A percentile compares a stretch with the other conserved stretches of the same genome.
phyloP scores from a whole-genome alignment of 1,140 invertebrate genomes.

The Aphidius gifuensis region DNA sequence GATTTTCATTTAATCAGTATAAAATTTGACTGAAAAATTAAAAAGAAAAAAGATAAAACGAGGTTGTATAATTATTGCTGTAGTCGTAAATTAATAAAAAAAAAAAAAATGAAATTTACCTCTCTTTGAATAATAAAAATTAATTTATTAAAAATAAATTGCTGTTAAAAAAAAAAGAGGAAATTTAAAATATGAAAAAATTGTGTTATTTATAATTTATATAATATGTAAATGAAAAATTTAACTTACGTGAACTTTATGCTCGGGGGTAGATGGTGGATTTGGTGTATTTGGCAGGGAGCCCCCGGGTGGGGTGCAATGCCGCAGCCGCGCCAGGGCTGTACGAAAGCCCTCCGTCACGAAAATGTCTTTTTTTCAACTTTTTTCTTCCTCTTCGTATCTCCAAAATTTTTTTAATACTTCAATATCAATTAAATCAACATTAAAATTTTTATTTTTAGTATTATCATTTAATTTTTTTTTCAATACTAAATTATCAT shows the following conservation, averaged over 20 bases:
- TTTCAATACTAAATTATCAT: no score
- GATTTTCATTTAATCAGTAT: no score
- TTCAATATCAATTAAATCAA: slow-evolving; percentile 14
- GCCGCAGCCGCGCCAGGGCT: slow-evolving; percentile 57
- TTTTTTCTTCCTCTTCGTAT: slow-evolving; percentile 19
- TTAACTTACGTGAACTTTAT: slow-evolving; percentile 48
- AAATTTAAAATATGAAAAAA: neutral
- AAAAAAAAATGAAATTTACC: neutral
- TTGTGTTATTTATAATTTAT: neutral
- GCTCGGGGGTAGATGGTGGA: slow-evolving; percentile 52
- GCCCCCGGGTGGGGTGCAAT: slow-evolving; percentile 54
- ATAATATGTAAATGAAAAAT: neutral
- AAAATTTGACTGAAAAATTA: no score
- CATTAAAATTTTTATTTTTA: neutral
- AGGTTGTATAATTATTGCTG: no score
- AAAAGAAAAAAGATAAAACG: no score
- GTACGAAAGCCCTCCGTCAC: slow-evolving; percentile 56
- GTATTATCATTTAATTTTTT: neutral
- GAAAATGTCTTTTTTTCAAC: slow-evolving; percentile 46
- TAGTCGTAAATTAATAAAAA: neutral
- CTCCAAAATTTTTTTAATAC: slow-evolving; percentile 12
- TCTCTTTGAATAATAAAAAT: neutral
- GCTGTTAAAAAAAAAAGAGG: neutral
- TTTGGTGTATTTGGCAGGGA: slow-evolving; percentile 53
- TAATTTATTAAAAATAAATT: neutral